phyloP scores from a whole-genome alignment of 2,797 vertebrate genomes.

The Crenichthys baileyi region DNA sequence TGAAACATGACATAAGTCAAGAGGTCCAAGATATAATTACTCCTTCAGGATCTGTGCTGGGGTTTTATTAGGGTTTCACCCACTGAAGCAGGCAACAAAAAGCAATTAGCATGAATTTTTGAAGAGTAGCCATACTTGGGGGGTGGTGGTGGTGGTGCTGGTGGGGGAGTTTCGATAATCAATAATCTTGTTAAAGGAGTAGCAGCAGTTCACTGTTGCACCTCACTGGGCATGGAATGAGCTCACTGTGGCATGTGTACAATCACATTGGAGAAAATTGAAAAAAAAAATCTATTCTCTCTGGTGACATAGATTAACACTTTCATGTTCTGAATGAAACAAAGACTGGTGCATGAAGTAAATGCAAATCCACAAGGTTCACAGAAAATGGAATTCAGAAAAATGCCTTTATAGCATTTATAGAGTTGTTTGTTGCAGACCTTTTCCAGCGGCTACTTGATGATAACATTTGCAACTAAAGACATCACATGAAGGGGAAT shows the following conservation, averaged over 20 bases:
- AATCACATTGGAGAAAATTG: constrained; percentile 37
- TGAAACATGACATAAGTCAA: background rate
- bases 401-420: constrained; percentile 22
- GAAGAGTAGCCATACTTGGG: constrained; percentile 38
- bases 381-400: background rate
- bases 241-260: constrained; percentile 39
- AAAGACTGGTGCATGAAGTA: constrained; percentile 6
- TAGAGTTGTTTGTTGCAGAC: constrained; percentile 11
- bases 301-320: constrained; percentile 46
- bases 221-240: constrained; percentile 58
- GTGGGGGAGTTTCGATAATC: constrained; percentile 62
- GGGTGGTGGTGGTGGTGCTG: constrained; percentile 14
- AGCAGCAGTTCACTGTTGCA: constrained; percentile 48
- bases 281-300: constrained; percentile 40
- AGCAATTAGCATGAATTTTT: constrained; percentile 65
- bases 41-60: background rate
- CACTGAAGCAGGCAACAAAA: constrained; percentile 52
- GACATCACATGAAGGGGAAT: constrained; percentile 45
- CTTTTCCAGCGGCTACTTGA: constrained; percentile 31
- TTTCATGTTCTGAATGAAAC: constrained; percentile 37
- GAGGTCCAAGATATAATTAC: background rate
- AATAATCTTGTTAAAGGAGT: constrained; percentile 70
- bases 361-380: constrained; percentile 40
- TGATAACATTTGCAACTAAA: constrained; percentile 44
- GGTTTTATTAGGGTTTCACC: constrained; percentile 34